Percentiles rank a stretch among this genome's conserved stretches.
phyloP scores from a whole-genome alignment of 1,140 invertebrate species.

The Gryon sp. region DNA sequence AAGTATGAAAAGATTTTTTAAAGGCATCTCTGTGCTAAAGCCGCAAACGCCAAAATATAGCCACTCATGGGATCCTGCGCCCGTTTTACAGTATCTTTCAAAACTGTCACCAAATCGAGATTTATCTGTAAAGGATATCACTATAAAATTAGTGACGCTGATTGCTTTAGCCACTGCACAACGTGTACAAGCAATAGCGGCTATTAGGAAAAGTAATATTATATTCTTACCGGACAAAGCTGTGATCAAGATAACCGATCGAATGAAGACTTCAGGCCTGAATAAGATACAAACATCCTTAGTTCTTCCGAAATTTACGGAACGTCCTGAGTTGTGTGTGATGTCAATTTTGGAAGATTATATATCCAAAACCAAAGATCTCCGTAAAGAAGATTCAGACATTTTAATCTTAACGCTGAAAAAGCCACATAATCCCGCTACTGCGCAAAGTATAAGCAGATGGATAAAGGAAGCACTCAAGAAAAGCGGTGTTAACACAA shows the following conservation, averaged over 20 bases:
- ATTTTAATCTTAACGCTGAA: conserved; percentile 1
- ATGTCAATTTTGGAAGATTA: conserved; percentile 13
- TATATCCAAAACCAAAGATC: background rate
- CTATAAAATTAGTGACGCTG: conserved; percentile 51
- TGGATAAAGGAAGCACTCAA: conserved; percentile 17
- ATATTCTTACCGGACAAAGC: background rate
- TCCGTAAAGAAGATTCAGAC: background rate
- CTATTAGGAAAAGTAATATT: background rate
- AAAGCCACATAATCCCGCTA: background rate
- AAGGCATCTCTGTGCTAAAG: conserved; percentile 23
- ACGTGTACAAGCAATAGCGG: conserved; percentile 41
- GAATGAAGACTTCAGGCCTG: conserved; percentile 20
- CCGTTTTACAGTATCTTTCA: conserved; percentile 13
- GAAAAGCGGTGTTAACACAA: conserved; percentile 29
- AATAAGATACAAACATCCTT: conserved; percentile 10
- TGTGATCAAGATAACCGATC: conserved; percentile 13
- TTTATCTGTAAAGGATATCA: conserved; percentile 44
- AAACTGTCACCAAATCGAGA: background rate
- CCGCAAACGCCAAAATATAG: conserved; percentile 35
- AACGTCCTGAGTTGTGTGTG: conserved; percentile 26
- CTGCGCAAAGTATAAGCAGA: conserved; percentile 4
- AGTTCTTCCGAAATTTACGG: conserved; percentile 10
- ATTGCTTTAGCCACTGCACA: conserved; percentile 55
- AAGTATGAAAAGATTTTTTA: conserved; percentile 25
- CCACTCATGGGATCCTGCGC: conserved; percentile 19